Conservation (phyloP, 1,140 invertebrate species). For the Neodiprion lecontei region DNA sequence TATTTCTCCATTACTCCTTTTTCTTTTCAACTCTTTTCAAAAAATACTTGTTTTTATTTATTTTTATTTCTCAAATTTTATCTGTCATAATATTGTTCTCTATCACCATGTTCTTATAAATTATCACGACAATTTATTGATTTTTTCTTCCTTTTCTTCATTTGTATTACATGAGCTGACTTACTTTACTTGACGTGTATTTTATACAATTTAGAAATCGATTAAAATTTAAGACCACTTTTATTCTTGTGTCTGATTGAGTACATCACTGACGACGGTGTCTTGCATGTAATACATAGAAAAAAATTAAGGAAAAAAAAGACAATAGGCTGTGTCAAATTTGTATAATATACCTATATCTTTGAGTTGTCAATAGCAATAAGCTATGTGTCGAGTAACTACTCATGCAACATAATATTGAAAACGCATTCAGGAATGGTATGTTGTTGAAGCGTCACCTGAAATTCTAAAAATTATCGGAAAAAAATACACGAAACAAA, state of each 20-base stretch:
- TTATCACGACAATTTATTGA: not conserved
- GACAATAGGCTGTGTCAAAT: not conserved
- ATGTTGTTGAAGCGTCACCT: no score
- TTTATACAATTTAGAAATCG: no score
- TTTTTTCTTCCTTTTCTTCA: no score
- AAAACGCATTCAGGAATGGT: not conserved
- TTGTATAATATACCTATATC: not conserved
- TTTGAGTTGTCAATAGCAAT: not conserved
- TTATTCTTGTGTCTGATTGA: no score
- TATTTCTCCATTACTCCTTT: not conserved
- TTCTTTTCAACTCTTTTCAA: not conserved
- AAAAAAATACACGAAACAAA: not conserved
- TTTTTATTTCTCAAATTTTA: not conserved
- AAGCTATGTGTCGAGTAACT: not conserved
- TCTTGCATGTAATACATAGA: not conserved
- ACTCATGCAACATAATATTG: constrained; percentile 3
- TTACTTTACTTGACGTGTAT: no score
- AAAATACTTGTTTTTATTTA: not conserved
- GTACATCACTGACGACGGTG: not conserved
- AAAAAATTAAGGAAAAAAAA: not conserved
- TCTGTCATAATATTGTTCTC: not conserved
- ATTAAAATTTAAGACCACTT: no score
- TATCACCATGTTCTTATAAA: not conserved
- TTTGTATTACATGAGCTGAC: no score
- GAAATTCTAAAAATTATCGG: no score